phyloP scores from a whole-genome alignment of 1,140 invertebrate genomes.

The Brachionus rubens region DNA sequence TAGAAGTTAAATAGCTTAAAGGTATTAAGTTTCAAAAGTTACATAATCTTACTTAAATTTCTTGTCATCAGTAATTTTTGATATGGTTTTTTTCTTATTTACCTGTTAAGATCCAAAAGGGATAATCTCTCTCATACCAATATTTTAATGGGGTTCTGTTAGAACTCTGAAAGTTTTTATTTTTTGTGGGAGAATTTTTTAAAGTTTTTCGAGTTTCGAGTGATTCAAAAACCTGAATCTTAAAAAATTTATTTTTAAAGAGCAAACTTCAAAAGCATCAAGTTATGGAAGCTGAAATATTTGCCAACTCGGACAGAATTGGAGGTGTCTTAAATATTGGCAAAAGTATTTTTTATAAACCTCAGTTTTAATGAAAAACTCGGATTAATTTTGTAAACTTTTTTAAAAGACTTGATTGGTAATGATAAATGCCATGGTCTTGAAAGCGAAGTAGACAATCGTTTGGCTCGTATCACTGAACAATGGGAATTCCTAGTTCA shows the following conservation, averaged over 20 bases:
- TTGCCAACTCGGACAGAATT: constrained; percentile 95
- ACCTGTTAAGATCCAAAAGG: too few species aligned
- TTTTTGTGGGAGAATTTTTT: too few species aligned
- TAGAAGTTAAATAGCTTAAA: too few species aligned
- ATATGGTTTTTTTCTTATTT: too few species aligned
- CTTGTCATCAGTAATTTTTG: too few species aligned
- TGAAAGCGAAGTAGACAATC: constrained; percentile 63
- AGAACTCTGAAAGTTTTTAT: too few species aligned
- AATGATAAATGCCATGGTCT: constrained; percentile 62
- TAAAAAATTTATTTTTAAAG: constrained; percentile 49
- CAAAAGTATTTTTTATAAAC: constrained; percentile 64
- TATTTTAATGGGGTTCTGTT: too few species aligned
- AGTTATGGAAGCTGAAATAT: constrained; percentile 96
- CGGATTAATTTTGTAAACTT: background rate
- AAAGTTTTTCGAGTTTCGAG: background rate
- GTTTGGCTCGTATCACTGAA: constrained; percentile 88
- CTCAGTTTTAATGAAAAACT: background rate
- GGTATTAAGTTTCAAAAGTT: too few species aligned
- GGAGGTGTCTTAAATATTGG: constrained; percentile 91
- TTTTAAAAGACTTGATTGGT: constrained; percentile 53
- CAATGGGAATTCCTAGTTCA: constrained; percentile 98
- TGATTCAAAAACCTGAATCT: background rate
- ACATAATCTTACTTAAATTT: too few species aligned
- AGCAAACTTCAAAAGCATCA: constrained; percentile 97
- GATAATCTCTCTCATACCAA: too few species aligned